Evolutionary conservation across 2,113 vertebrate species (phyloP), one percentile per base, ranked within the genome.

Genomic region (Maccullochella peelii): DNA sequence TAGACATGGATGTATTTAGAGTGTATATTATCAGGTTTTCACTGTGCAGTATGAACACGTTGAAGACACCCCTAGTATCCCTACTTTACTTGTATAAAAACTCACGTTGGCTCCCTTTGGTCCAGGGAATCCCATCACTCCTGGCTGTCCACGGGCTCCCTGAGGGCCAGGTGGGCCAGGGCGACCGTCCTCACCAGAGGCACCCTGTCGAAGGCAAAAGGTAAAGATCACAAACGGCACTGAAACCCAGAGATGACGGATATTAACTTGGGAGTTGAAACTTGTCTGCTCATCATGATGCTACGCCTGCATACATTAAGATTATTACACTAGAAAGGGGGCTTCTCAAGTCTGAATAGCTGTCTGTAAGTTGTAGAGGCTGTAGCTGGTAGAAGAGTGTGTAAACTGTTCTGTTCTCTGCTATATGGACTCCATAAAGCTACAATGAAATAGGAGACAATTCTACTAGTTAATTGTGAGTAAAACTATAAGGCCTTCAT

Each of bases 41-140:
- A 2, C 23, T 36, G 23, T 23, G 7, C 16, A 36, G 3, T 54
- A 36, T 25, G 27, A 42, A 73, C 33, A 40, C 44, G n/a, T 57
- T 33, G 42, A 63, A 33, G 25, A 49, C 16, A 12, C 1, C 44
- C 9, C 0, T 36, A 4, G 36, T 69, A 2, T 16, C 52, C 54
- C 36, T 12, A 54, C 11, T 27, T 10, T 25, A 10, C 57, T 78
- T 2, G 25, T 21, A 6, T 15, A 68, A 76, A 70, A 70, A 62
- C 57, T 42, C 49, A 99, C 98, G 4, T 97, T 98, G 70, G 97
- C 97, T 85, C 98, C 98, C 94, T 99, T 99, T 62, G 98, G 98
- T 76, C 98, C 98, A 0, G 98, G 98, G 96, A 99, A 99, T 58
- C 98, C 98, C 98, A 99, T 99, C 86, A 99, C 98, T 5, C 98